Conservation (phyloP, 2,888 invertebrate genomes). For the Didymodactylos carnosus region DNA sequence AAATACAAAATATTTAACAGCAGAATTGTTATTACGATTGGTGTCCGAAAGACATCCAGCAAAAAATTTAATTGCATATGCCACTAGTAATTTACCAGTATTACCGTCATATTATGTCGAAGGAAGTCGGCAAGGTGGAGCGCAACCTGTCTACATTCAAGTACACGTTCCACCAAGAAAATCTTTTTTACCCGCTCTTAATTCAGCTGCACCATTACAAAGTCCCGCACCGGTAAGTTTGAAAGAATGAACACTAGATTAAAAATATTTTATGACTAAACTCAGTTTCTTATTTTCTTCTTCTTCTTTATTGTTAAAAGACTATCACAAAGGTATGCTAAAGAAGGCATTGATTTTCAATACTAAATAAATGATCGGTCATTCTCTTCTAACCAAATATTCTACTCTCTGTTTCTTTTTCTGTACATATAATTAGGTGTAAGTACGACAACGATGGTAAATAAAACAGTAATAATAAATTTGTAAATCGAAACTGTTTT, state of each 20-base stretch:
- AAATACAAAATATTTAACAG: constrained; percentile 1
- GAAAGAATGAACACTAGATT: no score
- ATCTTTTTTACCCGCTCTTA: background rate
- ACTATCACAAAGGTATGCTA: no score
- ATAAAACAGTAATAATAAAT: no score
- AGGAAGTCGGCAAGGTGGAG: background rate
- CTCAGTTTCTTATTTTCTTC: no score
- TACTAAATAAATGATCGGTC: no score
- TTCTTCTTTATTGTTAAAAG: no score
- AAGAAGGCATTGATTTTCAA: no score
- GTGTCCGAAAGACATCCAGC: constrained; percentile 1
- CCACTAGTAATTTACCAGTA: background rate
- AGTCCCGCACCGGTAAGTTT: background rate
- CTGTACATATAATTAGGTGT: no score
- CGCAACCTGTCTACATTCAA: background rate
- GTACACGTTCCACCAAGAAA: background rate
- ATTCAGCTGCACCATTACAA: background rate
- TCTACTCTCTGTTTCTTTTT: no score
- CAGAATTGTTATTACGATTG: constrained; percentile 5
- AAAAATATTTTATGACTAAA: no score
- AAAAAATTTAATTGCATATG: background rate
- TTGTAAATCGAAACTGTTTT: no score
- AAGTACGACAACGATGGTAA: no score
- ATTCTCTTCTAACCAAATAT: background rate
- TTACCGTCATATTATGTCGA: background rate